phyloP scores from a whole-genome alignment of 2,888 invertebrate species.

The Eueremaeus valkanovi region DNA sequence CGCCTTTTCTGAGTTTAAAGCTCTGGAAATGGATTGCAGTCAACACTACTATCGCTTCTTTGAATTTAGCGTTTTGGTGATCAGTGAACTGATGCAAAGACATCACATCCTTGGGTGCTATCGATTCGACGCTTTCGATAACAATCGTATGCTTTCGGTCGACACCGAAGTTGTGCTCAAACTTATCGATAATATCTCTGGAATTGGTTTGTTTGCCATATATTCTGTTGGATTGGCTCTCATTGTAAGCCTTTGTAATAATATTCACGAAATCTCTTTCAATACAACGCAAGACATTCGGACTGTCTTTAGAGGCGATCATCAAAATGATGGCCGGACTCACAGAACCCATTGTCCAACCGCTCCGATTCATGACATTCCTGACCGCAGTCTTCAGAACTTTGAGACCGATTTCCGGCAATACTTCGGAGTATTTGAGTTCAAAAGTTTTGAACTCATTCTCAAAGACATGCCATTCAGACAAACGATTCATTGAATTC shows the following conservation, averaged over 20 bases:
- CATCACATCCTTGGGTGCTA: neutral
- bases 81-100: conserved; percentile 33
- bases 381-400: neutral
- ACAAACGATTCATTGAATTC: neutral
- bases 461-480: conserved; percentile 4
- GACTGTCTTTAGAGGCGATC: conserved; percentile 1
- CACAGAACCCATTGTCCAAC: neutral
- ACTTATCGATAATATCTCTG: conserved; percentile 15
- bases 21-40: neutral
- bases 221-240: neutral
- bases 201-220: conserved; percentile 15
- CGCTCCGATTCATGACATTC: neutral
- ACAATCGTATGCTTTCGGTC: conserved; percentile 14
- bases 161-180: neutral
- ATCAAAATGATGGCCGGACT: conserved; percentile 12
- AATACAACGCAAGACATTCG: conserved; percentile 4
- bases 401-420: neutral
- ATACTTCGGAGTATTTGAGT: conserved; percentile 3
- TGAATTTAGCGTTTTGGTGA: conserved; percentile 21
- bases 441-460: conserved; percentile 1
- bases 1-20: neutral
- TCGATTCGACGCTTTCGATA: conserved; percentile 10
- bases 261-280: conserved; percentile 2
- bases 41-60: neutral
- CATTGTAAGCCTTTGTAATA: conserved; percentile 13